Base-by-base conservation (phyloP, 2,888 invertebrate species). In the Meiosimyza decipiens region DNA sequence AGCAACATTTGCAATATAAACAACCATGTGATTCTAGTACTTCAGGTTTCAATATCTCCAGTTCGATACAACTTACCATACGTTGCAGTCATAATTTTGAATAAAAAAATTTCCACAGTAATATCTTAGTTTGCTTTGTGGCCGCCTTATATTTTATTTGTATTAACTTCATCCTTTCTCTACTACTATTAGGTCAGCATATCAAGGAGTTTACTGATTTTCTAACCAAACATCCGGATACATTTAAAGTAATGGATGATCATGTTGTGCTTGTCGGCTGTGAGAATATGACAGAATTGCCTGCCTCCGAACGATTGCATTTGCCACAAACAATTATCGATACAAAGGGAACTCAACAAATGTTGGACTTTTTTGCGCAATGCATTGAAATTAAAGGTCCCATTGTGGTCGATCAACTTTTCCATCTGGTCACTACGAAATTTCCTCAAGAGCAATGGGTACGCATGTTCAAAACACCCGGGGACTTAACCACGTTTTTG, bases 171-270 rank as follows among this genome's bases (percentile, higher is more conserved):
- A 65, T 40, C 64, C 68, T 1, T 66, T 68, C 65, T 3, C 49
- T 47, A 6, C 40, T 67, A 40, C 55, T 15, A 1, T 22, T 64
- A 87, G 92, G 93, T 16, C 96, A 97, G 86, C 96, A 97, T 86
- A 94, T 96, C 83, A 95, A 95, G 86, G 97, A 98, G 88, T 98
- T 98, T 86, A 92, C 92, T 80, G 97, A 97, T 77, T 98, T 98
- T 87, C 89, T 98, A 16, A 82, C 91, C 75, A 93, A 94, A 84
- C 95, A 95, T 86, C 91, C 95, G 0, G 95, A 95, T 77, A 91
- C 93, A 72, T 98, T 97, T 87, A 91, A 93, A 73, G 93, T 98
- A 63, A 91, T 93, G 71, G 96, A 96, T 78, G 94, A 94, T 86
- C 93, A 93, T 82, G 96, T 97, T 55, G 90, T 95, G 85, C 89